Base-by-base conservation (phyloP, 2,888 invertebrate species). In the Sminthurides aquaticus region DNA sequence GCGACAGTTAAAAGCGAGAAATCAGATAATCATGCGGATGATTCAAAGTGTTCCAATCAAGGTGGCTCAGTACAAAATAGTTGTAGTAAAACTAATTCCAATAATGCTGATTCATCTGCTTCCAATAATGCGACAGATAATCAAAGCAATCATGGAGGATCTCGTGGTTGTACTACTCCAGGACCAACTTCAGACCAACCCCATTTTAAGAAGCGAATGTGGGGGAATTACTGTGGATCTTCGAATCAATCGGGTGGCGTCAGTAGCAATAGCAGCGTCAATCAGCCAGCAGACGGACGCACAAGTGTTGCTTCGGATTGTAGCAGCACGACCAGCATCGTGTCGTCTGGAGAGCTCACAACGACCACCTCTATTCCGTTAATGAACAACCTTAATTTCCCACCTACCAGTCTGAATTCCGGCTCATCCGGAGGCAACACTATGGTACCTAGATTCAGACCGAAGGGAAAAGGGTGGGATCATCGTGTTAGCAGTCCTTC, bases 301-400 rank as follows among this genome's bases (percentile, higher is more conserved):
- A 65, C 71, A n/a, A 72, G 71, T 63, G 74, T 73, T 8, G 69
- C 71, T 15, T 73, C 74, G 3, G 73, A 72, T 60, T 72, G 72
- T 49, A 70, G 71, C n/a, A 60, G 52, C 57, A 64, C 57, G 3
- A 25, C 64, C 8, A 60, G 59, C 43, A 59, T 55, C n/a, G 49
- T 60, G 28, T 59, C 64, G 1, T 29, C 28, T 11, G 49, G 52
- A 49, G 60, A 60, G 11, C n/a, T 52, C 8, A 5, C 27, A 1
- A 15, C 5, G 25, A 43, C 34, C 2, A 3, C 26, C 28, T 55
- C 28, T 26, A n/a, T n/a, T n/a, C n/a, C 56, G 26, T 26, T 26
- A 2, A 34, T 5, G 11, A 22, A 20, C 2, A 56, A 34, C 56
- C 2, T n/a, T 55, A n/a, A 18, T 2, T 8, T 20, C 8, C 34